Conservation (phyloP, 2,113 vertebrate genomes). For the Triplophysa dalaica region DNA sequence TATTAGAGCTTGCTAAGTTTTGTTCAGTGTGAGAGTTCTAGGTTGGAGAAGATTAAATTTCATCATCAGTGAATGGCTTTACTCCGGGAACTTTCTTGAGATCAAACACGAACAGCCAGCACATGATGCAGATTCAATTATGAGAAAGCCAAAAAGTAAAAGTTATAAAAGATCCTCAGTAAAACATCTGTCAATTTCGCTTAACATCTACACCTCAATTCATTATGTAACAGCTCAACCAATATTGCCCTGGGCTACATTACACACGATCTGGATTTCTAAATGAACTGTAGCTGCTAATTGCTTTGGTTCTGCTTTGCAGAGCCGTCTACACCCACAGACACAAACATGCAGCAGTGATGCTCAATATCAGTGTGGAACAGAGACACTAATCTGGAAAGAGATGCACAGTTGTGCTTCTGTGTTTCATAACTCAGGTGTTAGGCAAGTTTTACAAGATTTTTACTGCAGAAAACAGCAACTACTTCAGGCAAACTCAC, state of each 20-base stretch:
- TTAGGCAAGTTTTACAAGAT: neutral
- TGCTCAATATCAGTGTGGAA: neutral
- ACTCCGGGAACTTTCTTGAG: neutral
- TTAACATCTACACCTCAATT: slow-evolving; percentile 11
- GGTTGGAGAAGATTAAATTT: slow-evolving; percentile 38
- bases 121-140: neutral
- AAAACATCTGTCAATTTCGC: neutral
- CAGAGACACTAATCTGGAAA: neutral
- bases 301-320: neutral
- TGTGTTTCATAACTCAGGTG: neutral
- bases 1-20: slow-evolving; percentile 13
- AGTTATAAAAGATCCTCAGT: no score
- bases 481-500: neutral
- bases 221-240: slow-evolving; percentile 6
- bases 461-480: neutral
- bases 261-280: neutral
- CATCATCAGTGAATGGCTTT: slow-evolving; percentile 7
- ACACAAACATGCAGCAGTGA: neutral
- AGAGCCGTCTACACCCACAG: neutral
- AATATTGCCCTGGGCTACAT: slow-evolving; percentile 12
- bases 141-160: no score
- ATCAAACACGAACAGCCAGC: slow-evolving; percentile 6
- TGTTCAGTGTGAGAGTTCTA: slow-evolving; percentile 26
- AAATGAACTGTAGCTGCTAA: neutral
- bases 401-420: neutral